A percentile compares a stretch with the other conserved stretches of the same genome.
Conservation (phyloP, 2,797 vertebrate species). For the Anguilla obscura region DNA sequence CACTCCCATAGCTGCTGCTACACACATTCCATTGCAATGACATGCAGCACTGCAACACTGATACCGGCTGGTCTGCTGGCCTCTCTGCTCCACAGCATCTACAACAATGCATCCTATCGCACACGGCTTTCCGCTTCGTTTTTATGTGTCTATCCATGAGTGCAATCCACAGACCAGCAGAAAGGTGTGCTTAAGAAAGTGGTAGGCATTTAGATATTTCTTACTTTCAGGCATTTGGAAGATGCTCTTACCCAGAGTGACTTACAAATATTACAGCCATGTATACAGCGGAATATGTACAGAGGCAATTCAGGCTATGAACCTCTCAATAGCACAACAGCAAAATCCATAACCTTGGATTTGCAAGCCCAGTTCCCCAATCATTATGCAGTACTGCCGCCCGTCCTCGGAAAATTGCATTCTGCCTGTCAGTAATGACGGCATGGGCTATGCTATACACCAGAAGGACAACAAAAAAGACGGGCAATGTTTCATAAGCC, state of each 20-base stretch:
- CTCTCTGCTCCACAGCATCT: neutral
- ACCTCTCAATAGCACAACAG: neutral
- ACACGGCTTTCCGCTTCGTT: neutral
- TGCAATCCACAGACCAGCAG: neutral
- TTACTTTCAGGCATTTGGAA: too few relatives aligned
- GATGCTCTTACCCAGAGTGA: too few relatives aligned
- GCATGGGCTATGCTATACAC: neutral
- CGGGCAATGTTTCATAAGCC: neutral
- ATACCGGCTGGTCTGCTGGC: neutral
- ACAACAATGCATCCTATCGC: neutral
- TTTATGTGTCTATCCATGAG: neutral
- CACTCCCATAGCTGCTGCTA: slow-evolving; percentile 29
- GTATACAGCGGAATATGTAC: neutral
- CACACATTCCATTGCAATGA: slow-evolving; percentile 29
- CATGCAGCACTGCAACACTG: slow-evolving; percentile 12
- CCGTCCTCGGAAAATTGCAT: neutral
- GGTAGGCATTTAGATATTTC: neutral
- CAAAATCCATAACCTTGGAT: neutral
- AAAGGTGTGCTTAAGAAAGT: neutral
- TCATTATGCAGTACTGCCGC: neutral
- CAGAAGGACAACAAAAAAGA: neutral
- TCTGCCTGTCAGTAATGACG: neutral
- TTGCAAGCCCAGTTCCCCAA: neutral
- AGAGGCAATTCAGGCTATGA: neutral
- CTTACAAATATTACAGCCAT: neutral